A percentile compares a stretch with the other conserved stretches of the same genome.
Evolutionary conservation across 2,113 vertebrate species (phyloP).

Genomic region (Pseudopipra pipra): DNA sequence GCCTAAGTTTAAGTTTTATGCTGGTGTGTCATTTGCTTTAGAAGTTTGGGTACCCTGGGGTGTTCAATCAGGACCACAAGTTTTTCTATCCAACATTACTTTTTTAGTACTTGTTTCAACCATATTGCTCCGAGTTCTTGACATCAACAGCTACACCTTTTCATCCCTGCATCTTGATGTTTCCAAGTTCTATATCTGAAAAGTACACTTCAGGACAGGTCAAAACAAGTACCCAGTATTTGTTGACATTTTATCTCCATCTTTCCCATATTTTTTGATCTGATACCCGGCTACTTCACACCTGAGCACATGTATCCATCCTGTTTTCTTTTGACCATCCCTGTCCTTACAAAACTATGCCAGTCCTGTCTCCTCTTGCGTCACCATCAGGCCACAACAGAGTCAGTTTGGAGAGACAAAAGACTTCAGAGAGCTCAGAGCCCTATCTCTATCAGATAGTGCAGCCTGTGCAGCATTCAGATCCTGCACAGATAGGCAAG

Average conservation of each 20-base stretch:
- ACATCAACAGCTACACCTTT: not conserved
- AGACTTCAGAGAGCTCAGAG: conserved; percentile 15
- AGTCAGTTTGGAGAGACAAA: not conserved
- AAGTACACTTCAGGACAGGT: not conserved
- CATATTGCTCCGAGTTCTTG: not conserved
- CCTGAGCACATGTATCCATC: not conserved
- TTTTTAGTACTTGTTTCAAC: not conserved
- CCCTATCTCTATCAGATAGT: not conserved
- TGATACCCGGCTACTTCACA: conserved; percentile 27
- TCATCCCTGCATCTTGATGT: not conserved
- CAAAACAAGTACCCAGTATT: not conserved
- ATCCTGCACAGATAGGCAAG: conserved; percentile 22
- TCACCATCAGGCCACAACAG: conserved; percentile 21
- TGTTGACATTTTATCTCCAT: conserved; percentile 13
- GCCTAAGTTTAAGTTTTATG: not conserved
- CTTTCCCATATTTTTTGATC: conserved; percentile 35
- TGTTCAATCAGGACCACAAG: not conserved
- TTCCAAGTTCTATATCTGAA: not conserved
- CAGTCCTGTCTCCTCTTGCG: conserved; percentile 27
- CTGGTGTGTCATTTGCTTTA: not conserved
- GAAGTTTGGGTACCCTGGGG: not conserved
- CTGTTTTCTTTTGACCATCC: conserved; percentile 19
- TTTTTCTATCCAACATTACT: not conserved
- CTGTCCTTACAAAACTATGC: not conserved
- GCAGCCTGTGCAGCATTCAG: not conserved